Base-by-base conservation (phyloP, 2,113 vertebrate species). In the Corydoras sp. region DNA sequence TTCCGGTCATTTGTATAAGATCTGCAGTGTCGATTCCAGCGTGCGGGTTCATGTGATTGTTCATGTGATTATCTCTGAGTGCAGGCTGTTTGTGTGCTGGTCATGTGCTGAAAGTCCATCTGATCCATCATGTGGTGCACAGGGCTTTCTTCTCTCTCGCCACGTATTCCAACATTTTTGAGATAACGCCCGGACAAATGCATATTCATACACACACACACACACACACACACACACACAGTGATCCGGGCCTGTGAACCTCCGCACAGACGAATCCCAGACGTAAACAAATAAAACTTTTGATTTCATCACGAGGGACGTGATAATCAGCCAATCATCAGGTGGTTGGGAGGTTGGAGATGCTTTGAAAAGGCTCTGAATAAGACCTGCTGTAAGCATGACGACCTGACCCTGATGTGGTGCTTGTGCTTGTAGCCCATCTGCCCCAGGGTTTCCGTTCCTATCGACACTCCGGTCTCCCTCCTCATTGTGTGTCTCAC, bases 51-150 rank as follows among this genome's bases (percentile, higher is more conserved):
- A 53, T 53, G 51, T 56, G 54, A 14, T 56, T 7, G 14, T 56
- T 13, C 58, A 68, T 68, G 64, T 67, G 75, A 69, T 68, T 8
- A 10, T 60, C 54, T 29, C 54, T 65, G 58, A 54, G 12, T 10
- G 24, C 54, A 59, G 35, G 58, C 31, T 65, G 30, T 66, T 80
- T 75, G 65, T 77, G 80, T 70, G 53, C 10, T 18, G 11, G 35
- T 87, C 84, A 86, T 83, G 83, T 81, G 79, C 76, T 71, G 43
- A 3, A 51, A 69, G 76, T 84, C 76, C 81, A 83, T 88, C 84
- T 85, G 81, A 86, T 88, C n/a, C n/a, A n/a, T n/a, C 85, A 86
- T 84, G 81, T 85, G 85, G 86, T 83, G 81, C 76, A 75, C 81
- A 83, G 81, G 81, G 80, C 79, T 77, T 89, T 87, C 83, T 84